These are phyloP conservation scores for Tenthredo amoena DNA, from an alignment of 2,888 invertebrate species.

Conservation along the genomic window DNA sequence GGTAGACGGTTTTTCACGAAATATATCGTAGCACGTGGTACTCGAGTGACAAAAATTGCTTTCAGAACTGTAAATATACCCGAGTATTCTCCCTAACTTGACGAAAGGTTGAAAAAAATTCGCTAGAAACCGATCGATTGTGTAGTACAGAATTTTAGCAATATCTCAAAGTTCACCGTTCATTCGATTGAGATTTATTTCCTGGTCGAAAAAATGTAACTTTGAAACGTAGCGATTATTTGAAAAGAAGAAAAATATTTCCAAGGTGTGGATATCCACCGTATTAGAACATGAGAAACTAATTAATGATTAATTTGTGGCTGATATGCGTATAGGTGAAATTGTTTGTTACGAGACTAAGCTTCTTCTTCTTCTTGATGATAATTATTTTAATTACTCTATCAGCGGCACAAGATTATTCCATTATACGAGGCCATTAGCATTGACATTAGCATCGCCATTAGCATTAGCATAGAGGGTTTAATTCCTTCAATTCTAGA, in stretches of 20 bases:
- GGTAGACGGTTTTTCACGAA: not conserved
- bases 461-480: constrained; percentile 86
- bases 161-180: not conserved
- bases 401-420: constrained; percentile 7
- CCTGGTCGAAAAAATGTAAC: not conserved
- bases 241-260: not conserved
- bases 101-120: too few species aligned
- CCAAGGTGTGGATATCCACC: not conserved
- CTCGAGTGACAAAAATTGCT: not conserved
- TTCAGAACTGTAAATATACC: not conserved
- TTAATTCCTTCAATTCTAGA: constrained; percentile 18
- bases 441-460: constrained; percentile 89
- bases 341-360: not conserved
- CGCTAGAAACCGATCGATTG: too few species aligned
- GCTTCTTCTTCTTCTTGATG: constrained; percentile 5
- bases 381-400: constrained; percentile 36
- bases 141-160: too few species aligned
- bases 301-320: not conserved
- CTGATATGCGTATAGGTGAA: not conserved
- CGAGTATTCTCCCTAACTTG: too few species aligned
- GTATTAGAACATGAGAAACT: not conserved
- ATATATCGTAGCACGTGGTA: not conserved
- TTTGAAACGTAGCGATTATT: not conserved
- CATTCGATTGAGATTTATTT: not conserved
- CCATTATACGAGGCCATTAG: constrained; percentile 36